Conservation (phyloP, 2,888 invertebrate species). For the Arctia plantaginis region DNA sequence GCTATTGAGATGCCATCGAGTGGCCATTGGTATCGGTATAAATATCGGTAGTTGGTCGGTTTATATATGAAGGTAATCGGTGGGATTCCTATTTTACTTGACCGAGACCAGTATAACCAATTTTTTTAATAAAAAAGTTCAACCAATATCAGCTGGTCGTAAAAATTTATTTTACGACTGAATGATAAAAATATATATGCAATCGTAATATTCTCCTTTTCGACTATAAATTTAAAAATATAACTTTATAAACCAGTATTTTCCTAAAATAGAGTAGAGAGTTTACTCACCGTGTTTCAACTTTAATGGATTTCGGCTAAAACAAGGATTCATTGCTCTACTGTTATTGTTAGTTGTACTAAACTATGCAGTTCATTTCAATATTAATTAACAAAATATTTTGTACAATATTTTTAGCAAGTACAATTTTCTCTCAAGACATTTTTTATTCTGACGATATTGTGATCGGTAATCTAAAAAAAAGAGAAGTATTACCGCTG, state of each 20-base stretch:
- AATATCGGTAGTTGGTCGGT: too few relatives aligned
- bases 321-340: not conserved
- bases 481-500: slow-evolving; percentile 45
- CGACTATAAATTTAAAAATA: not conserved
- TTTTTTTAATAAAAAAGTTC: not conserved
- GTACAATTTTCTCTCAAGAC: slow-evolving; percentile 27
- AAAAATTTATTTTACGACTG: not conserved
- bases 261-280: not conserved
- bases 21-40: too few relatives aligned
- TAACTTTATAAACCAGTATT: not conserved
- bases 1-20: too few relatives aligned
- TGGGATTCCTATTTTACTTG: not conserved
- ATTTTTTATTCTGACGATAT: slow-evolving; percentile 33
- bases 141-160: not conserved
- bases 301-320: not conserved
- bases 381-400: not conserved
- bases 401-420: not conserved
- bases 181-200: not conserved
- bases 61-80: too few relatives aligned
- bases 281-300: not conserved
- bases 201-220: not conserved
- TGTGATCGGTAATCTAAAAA: slow-evolving; percentile 38
- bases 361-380: not conserved
- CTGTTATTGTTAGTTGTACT: not conserved
- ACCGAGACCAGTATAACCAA: not conserved